These are phyloP conservation scores for Patagioenas fasciata DNA, from an alignment of 2,113 vertebrate genomes.

Conservation along the genomic window DNA sequence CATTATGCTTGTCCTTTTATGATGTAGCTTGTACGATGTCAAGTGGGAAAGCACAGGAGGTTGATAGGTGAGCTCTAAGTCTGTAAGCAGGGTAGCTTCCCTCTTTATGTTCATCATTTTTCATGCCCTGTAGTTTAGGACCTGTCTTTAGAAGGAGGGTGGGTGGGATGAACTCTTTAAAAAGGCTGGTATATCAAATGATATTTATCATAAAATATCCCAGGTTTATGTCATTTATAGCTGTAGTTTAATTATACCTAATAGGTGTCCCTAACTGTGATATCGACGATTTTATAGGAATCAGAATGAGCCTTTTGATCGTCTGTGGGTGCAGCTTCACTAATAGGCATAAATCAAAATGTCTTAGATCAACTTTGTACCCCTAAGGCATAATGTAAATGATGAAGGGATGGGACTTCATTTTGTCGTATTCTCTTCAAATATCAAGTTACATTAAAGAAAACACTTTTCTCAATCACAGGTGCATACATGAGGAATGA, in stretches of 20 bases:
- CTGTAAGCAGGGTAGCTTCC: not conserved
- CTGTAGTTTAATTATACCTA: constrained; percentile 45
- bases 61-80: not conserved
- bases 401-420: constrained; percentile 65
- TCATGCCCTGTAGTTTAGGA: not conserved
- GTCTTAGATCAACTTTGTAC: constrained; percentile 69
- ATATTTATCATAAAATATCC: constrained; percentile 42
- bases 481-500: constrained; percentile 56
- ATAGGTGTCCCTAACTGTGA: constrained; percentile 28
- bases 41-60: not conserved
- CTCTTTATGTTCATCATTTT: not conserved
- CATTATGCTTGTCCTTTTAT: not conserved
- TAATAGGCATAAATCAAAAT: constrained; percentile 67
- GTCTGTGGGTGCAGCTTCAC: constrained; percentile 32
- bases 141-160: not conserved
- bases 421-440: constrained; percentile 75
- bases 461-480: constrained; percentile 76
- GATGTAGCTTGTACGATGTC: not conserved
- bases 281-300: constrained; percentile 61
- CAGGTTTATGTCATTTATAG: constrained; percentile 30
- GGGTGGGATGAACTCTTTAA: constrained; percentile 2
- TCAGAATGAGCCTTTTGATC: constrained; percentile 52
- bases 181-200: not conserved
- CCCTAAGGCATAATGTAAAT: constrained; percentile 70
- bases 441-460: constrained; percentile 80